Base-by-base conservation (phyloP, 2,888 invertebrate genomes). In the Liodrosophila aerea region DNA sequence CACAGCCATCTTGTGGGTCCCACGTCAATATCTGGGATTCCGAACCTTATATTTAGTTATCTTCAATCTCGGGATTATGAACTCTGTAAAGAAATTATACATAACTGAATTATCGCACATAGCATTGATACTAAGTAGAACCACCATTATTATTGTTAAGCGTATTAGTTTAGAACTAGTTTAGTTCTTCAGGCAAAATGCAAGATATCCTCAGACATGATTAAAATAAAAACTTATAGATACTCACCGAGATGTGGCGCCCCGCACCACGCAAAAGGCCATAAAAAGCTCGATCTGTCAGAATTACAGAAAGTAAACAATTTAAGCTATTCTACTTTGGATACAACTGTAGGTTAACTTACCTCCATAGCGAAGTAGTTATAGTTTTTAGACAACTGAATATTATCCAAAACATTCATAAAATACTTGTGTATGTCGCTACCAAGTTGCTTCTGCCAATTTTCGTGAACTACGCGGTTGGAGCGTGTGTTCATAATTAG, bases 271-370 rank as follows among this genome's bases (percentile, higher is more conserved):
- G 39, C 82, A 76, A 41, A 73, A 76, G 0, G 63, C 70, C 34
- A 81, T 61, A 13, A 41, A 76, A 0, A 82, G 81, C 15, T 76
- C 81, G 15, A 81, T n/a, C 75, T 76, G 47, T 0, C 43, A 57
- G 1, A 7, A n/a, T n/a, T n/a, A n/a, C n/a, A 36, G 13, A 7
- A 15, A 11, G 1, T 7, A 1, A 5, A 11, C 11, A n/a, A 7
- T 7, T 29, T 7, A 7, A 29, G 7, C 29, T 29, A 8, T 29
- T 4, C n/a, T 2, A 9, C 11, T 9, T 0, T 4, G n/a, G 2
- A 39, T 12, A 29, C 9, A 9, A 18, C 12, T 2, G 16, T 1
- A 8, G 8, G 29, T 18, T 7, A 2, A 18, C 44, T 2, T 15
- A 71, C 84, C 82, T 47, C 66, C 81, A 81, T 73, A 27, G 37